A percentile compares a stretch with the other conserved stretches of the same genome.
phyloP scores from a whole-genome alignment of 2,797 vertebrate species.

The Urocyon cinereoargenteus region DNA sequence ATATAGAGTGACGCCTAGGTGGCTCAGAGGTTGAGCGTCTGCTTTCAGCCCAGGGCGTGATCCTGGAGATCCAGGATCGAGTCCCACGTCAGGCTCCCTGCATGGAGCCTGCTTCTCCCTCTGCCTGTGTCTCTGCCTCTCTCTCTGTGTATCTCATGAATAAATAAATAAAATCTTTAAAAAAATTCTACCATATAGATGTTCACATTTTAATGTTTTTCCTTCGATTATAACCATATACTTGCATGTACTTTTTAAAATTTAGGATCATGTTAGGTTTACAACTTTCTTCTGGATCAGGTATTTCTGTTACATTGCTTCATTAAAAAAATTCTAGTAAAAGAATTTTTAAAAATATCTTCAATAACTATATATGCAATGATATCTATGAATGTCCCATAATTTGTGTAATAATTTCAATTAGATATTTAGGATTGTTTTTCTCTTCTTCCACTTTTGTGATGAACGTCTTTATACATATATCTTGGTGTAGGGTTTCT shows the following conservation, averaged over 20 bases:
- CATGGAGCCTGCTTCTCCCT: too few species aligned
- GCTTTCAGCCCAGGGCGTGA: too few species aligned
- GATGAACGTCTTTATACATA: background rate
- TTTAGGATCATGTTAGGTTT: conserved; percentile 24
- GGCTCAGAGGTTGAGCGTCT: too few species aligned
- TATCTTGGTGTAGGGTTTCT: background rate
- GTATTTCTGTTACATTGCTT: conserved; percentile 20
- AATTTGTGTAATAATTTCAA: conserved; percentile 46
- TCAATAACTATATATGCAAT: background rate
- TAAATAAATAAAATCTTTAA: too few species aligned
- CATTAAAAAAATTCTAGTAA: background rate
- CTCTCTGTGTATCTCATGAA: too few species aligned
- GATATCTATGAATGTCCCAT: background rate
- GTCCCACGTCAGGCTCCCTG: too few species aligned
- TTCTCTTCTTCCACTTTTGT: conserved; percentile 25
- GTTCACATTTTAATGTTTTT: conserved; percentile 41
- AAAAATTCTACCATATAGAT: background rate
- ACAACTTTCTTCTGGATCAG: conserved; percentile 21
- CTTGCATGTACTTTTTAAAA: conserved; percentile 36
- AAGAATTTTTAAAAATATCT: conserved; percentile 8
- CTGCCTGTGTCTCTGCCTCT: too few species aligned
- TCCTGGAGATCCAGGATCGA: too few species aligned
- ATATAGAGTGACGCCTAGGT: background rate
- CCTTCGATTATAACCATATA: background rate
- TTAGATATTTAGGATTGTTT: conserved; percentile 47